Percentiles rank a stretch among this genome's conserved stretches.
phyloP scores from a whole-genome alignment of 2,888 invertebrate genomes.

The Bombylius major region DNA sequence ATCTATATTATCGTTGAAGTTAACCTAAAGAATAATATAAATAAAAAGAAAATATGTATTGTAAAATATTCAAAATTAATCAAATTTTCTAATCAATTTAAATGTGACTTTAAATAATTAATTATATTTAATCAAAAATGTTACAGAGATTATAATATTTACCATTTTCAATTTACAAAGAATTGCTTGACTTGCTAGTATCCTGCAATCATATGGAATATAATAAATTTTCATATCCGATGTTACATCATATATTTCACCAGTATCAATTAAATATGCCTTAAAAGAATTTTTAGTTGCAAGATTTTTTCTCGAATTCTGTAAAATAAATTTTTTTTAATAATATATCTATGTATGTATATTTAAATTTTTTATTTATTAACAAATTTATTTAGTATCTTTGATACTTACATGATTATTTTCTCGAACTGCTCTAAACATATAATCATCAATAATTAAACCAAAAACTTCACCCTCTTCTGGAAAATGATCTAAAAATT shows the following conservation, averaged over 20 bases:
- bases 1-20: neutral
- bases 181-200: conserved; percentile 6
- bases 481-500: conserved; percentile 1
- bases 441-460: conserved; percentile 5
- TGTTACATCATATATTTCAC: conserved; percentile 4
- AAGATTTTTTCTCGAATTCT: neutral
- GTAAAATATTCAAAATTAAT: no score
- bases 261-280: conserved; percentile 9
- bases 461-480: conserved; percentile 10
- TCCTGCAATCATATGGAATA: conserved; percentile 1
- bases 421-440: conserved; percentile 11
- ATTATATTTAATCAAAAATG: no score
- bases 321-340: neutral
- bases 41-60: no score
- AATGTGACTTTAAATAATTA: no score
- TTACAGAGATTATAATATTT: neutral
- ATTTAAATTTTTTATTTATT: neutral
- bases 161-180: conserved; percentile 10
- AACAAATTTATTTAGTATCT: neutral
- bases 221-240: conserved; percentile 4
- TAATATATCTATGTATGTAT: no score
- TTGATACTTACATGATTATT: conserved; percentile 2
- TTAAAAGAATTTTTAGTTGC: neutral
- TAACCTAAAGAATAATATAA: neutral
- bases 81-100: no score